Percentiles rank a stretch among this genome's conserved stretches.
These are phyloP conservation scores for Labeo catla DNA, from an alignment of 2,113 vertebrate species.

Conservation along the genomic window DNA sequence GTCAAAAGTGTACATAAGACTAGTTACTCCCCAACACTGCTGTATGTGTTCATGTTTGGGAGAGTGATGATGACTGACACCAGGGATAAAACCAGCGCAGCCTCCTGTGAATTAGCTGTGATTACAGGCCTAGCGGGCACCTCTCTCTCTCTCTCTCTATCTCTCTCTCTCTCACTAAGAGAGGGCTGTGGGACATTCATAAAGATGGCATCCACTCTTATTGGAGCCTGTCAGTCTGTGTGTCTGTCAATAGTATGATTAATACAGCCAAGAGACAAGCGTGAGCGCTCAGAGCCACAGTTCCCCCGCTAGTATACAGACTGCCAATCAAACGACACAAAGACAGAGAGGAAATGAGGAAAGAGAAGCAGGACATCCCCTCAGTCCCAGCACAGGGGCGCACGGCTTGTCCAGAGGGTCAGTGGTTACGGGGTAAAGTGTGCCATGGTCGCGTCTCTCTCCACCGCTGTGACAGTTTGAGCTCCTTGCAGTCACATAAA, in stretches of 20 bases:
- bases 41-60: slow-evolving; percentile 60
- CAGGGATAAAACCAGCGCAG: slow-evolving; percentile 40
- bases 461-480: slow-evolving; percentile 42
- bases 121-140: slow-evolving; percentile 77
- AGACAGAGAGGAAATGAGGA: slow-evolving; percentile 46
- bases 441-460: slow-evolving; percentile 20
- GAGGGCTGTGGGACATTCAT: slow-evolving; percentile 54
- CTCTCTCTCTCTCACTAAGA: slow-evolving; percentile 16
- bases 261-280: slow-evolving; percentile 50
- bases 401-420: slow-evolving; percentile 45
- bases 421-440: slow-evolving; percentile 32
- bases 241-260: slow-evolving; percentile 57
- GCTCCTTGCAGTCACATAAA: slow-evolving; percentile 28
- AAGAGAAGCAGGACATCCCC: slow-evolving; percentile 8
- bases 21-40: slow-evolving; percentile 13
- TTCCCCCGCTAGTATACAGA: slow-evolving; percentile 23
- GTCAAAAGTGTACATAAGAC: slow-evolving; percentile 57
- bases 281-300: slow-evolving; percentile 24
- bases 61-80: slow-evolving; percentile 32
- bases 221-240: slow-evolving; percentile 54
- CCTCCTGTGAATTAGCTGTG: slow-evolving; percentile 84
- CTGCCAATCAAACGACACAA: slow-evolving; percentile 53
- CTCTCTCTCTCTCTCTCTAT: slow-evolving; percentile 9
- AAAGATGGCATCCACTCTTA: slow-evolving; percentile 51
- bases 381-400: slow-evolving; percentile 24